Evolutionary conservation across 37 sponge, comb jelly and placozoan genomes (phyloP).

Genomic region (Halichondria panicea): DNA sequence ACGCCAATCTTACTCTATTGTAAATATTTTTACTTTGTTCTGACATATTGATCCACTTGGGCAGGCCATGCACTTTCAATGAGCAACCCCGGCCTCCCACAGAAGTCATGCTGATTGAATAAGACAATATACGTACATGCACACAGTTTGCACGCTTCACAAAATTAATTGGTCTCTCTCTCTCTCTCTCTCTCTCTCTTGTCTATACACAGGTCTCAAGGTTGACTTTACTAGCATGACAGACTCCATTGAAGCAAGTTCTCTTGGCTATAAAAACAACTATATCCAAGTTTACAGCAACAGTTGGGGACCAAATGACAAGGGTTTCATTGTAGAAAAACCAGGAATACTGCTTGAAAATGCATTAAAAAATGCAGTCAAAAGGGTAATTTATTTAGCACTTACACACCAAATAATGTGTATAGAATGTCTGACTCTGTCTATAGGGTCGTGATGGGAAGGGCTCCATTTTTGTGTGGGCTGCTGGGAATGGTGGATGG

Average conservation of each 20-base stretch:
- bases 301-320: slow-evolving; percentile 96
- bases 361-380: slow-evolving; percentile 57
- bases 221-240: slow-evolving; percentile 31
- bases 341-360: slow-evolving; percentile 70
- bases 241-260: slow-evolving; percentile 72
- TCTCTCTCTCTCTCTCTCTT: no score
- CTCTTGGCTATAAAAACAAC: slow-evolving; percentile 67
- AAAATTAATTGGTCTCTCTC: no score
- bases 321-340: slow-evolving; percentile 82
- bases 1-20: no score
- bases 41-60: no score
- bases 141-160: no score
- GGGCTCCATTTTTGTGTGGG: slow-evolving; percentile 92
- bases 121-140: no score
- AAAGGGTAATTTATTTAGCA: slow-evolving; percentile 22
- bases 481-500: slow-evolving; percentile 94
- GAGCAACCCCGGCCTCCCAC: no score
- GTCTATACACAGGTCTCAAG: slow-evolving; percentile 66
- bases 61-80: no score
- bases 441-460: slow-evolving; percentile 74
- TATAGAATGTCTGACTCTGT: neutral
- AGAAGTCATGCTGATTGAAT: no score
- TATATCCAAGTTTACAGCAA: slow-evolving; percentile 89
- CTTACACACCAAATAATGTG: neutral
- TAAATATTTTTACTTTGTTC: no score